Conservation (phyloP, 2,113 vertebrate species). For the Podarcis cretensis region DNA sequence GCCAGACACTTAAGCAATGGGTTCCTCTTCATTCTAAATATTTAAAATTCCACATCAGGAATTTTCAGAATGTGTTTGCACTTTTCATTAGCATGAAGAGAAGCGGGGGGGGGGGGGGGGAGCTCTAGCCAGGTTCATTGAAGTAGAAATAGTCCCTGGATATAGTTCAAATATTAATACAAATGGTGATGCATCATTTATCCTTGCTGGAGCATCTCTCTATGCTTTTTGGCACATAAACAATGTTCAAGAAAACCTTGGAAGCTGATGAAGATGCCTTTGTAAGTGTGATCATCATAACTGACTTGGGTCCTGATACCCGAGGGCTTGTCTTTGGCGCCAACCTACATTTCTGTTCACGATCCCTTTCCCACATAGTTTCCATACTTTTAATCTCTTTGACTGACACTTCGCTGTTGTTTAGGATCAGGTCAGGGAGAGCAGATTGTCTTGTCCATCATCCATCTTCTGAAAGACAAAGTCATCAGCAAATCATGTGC, state of each 20-base stretch:
- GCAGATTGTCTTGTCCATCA: too few relatives aligned
- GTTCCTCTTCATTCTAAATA: background rate
- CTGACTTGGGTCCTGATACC: too few relatives aligned
- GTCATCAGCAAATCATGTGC: too few relatives aligned
- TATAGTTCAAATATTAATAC: constrained; percentile 4
- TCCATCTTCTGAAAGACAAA: too few relatives aligned
- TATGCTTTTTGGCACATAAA: background rate
- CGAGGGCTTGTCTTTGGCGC: too few relatives aligned
- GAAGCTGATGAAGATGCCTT: background rate
- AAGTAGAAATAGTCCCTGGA: background rate
- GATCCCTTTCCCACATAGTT: too few relatives aligned
- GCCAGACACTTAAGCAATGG: background rate
- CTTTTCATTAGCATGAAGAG: background rate
- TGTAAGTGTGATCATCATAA: background rate
- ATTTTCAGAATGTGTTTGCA: background rate
- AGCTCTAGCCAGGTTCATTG: background rate
- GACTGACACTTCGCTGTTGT: too few relatives aligned
- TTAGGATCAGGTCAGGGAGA: too few relatives aligned
- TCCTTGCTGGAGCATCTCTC: background rate
- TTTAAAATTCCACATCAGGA: background rate
- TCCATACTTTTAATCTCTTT: too few relatives aligned
- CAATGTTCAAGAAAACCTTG: background rate
- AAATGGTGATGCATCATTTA: constrained; percentile 18
- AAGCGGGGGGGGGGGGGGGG: background rate
- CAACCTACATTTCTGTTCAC: too few relatives aligned